These are phyloP conservation scores for Misgurnus anguillicaudatus DNA, from an alignment of 2,113 vertebrate species.

Conservation along the genomic window DNA sequence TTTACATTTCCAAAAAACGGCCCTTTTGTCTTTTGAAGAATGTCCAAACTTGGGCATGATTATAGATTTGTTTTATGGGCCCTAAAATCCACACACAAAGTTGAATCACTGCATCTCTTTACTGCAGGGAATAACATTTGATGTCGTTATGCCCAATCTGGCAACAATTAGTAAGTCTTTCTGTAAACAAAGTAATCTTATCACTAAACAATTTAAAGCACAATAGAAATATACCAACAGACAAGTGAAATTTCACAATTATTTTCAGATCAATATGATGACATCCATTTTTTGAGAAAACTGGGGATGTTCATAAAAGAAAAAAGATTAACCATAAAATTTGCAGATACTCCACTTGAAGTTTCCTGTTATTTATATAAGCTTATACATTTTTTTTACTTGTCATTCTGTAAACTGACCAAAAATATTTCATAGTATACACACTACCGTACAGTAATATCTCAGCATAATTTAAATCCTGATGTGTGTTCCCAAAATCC, in stretches of 20 bases:
- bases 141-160: conserved; percentile 2
- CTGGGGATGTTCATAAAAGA: too few relatives aligned
- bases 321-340: too few relatives aligned
- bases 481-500: too few relatives aligned
- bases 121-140: conserved; percentile 16
- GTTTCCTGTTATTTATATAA: too few relatives aligned
- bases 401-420: too few relatives aligned
- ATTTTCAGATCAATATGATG: neutral
- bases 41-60: neutral
- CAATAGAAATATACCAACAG: neutral
- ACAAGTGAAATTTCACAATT: neutral
- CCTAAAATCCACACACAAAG: conserved; percentile 30
- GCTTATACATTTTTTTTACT: too few relatives aligned
- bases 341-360: too few relatives aligned
- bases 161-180: neutral
- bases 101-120: conserved; percentile 22
- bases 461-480: too few relatives aligned
- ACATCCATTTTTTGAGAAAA: too few relatives aligned
- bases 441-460: too few relatives aligned
- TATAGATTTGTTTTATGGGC: neutral
- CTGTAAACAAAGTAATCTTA: neutral
- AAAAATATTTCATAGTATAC: too few relatives aligned
- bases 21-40: neutral
- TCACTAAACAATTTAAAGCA: neutral
- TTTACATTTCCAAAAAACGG: neutral